A percentile compares a stretch with the other conserved stretches of the same genome.
These are phyloP conservation scores for Platyscapa corneri DNA, from an alignment of 1,140 invertebrate genomes.

Conservation along the genomic window DNA sequence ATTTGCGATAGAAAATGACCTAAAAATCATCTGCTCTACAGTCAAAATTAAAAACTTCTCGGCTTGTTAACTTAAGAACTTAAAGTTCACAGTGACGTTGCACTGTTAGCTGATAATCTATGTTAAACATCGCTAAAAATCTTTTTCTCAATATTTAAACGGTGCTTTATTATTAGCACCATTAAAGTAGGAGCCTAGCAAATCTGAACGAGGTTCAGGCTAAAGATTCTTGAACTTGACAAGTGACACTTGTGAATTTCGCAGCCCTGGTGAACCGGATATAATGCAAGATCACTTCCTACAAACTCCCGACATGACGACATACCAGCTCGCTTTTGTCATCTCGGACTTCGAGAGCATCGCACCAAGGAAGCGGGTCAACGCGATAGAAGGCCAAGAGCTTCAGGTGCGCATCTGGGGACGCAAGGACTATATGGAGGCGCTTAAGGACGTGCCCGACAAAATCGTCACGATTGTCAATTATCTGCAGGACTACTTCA, in stretches of 20 bases:
- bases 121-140: too few species aligned
- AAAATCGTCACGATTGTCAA: slow-evolving; percentile 79
- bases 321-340: slow-evolving; percentile 88
- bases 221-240: neutral
- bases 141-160: too few species aligned
- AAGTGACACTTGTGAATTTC: neutral
- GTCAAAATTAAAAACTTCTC: neutral
- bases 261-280: slow-evolving; percentile 64
- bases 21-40: neutral
- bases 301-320: slow-evolving; percentile 86
- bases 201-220: neutral
- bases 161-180: too few species aligned
- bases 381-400: slow-evolving; percentile 59
- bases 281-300: slow-evolving; percentile 82
- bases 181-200: too few species aligned
- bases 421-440: slow-evolving; percentile 80
- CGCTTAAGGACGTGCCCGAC: slow-evolving; percentile 78
- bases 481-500: slow-evolving; percentile 83
- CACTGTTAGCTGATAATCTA: too few species aligned
- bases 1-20: neutral
- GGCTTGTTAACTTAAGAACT: neutral
- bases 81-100: too few species aligned
- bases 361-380: slow-evolving; percentile 56
- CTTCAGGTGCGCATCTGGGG: slow-evolving; percentile 81
- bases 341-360: slow-evolving; percentile 82